Conservation (phyloP, 1,140 invertebrate genomes). For the Drusus annulatus region DNA sequence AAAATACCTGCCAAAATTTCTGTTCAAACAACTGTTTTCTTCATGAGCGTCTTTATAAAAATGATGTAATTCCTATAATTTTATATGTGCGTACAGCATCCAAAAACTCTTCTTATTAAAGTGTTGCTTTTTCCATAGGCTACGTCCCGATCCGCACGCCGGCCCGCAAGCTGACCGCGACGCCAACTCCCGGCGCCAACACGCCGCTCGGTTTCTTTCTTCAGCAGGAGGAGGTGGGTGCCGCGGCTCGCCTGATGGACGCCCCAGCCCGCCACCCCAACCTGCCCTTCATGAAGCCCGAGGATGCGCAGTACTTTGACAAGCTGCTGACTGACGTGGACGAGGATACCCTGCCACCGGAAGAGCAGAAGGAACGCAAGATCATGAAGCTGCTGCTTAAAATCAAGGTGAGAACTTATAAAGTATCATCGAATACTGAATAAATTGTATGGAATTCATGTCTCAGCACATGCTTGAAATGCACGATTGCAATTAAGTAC, state of each 20-base stretch:
- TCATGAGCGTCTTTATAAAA: no score
- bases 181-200: slow-evolving; percentile 94
- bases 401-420: slow-evolving; percentile 80
- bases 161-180: slow-evolving; percentile 96
- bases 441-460: no score
- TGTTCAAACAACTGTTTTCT: no score
- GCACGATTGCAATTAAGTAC: no score
- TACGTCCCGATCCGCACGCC: slow-evolving; percentile 98
- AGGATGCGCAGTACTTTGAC: slow-evolving; percentile 99
- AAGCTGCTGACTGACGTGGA: slow-evolving; percentile 98
- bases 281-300: slow-evolving; percentile 98
- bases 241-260: slow-evolving; percentile 90
- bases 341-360: slow-evolving; percentile 94
- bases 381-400: slow-evolving; percentile 99
- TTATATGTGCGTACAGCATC: no score
- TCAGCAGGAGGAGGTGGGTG: slow-evolving; percentile 86
- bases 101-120: no score
- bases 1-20: no score
- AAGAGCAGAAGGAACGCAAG: slow-evolving; percentile 98
- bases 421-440: no score
- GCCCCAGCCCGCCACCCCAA: slow-evolving; percentile 96
- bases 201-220: slow-evolving; percentile 97
- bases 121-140: slow-evolving; percentile 66
- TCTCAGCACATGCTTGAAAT: no score
- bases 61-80: no score